Percentiles rank a stretch among this genome's conserved stretches.
Evolutionary conservation across 2,113 vertebrate species (phyloP).

Genomic region (Hymenochirus boettgeri): DNA sequence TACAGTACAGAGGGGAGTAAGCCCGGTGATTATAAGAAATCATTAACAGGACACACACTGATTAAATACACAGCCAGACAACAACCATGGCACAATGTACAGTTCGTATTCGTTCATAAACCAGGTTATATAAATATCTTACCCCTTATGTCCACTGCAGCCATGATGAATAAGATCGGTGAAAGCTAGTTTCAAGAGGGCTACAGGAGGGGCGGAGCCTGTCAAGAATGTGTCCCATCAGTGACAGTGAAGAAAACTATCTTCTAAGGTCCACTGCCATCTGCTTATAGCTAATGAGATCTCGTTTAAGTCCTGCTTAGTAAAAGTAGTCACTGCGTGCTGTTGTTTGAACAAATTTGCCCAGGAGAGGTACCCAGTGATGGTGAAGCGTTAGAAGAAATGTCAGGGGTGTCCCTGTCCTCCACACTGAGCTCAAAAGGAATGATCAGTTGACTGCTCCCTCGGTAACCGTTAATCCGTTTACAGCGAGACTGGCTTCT

Average conservation of each 20-base stretch:
- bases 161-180: no score
- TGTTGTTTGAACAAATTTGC: slow-evolving; percentile 53
- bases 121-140: no score
- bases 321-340: slow-evolving; percentile 52
- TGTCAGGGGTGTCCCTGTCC: slow-evolving; percentile 54
- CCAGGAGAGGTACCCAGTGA: slow-evolving; percentile 54
- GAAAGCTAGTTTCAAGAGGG: no score
- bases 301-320: slow-evolving; percentile 56
- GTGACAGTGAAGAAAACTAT: slow-evolving; percentile 61
- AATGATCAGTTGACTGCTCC: slow-evolving; percentile 53
- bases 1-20: no score
- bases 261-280: slow-evolving; percentile 52
- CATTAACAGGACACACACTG: no score
- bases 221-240: slow-evolving; percentile 54
- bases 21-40: no score
- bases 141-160: no score
- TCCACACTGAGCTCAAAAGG: slow-evolving; percentile 57
- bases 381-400: slow-evolving; percentile 49
- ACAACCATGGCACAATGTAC: no score
- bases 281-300: slow-evolving; percentile 56
- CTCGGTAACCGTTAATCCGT: slow-evolving; percentile 46
- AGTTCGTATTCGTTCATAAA: no score
- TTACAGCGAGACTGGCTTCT: slow-evolving; percentile 57
- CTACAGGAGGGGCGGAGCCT: no score
- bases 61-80: no score